Base-by-base conservation (phyloP, 2,888 invertebrate genomes). In the Kuschelorhynchus macadamiae region DNA sequence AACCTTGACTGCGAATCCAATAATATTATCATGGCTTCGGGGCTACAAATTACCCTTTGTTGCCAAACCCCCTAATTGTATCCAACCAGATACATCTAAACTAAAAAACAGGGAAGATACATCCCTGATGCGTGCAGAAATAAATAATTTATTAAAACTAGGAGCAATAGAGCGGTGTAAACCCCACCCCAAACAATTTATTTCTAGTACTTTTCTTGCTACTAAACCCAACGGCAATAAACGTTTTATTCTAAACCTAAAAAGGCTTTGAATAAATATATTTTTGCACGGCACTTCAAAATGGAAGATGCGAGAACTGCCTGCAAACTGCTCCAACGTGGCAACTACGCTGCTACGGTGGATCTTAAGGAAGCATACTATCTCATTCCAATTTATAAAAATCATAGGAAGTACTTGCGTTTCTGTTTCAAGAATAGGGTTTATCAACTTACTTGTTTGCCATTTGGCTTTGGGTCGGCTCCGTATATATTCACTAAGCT, bases 401-500 rank as follows among this genome's bases (percentile, higher is more conserved):
- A 61, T n/a, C 16, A 56, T 63, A 67, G 65, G 59, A 77, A 75
- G 33, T 73, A 33, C 49, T 62, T 78, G 41, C 41, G 75, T 1
- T 78, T 78, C 42, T 7, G 18, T 2, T 78, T 74, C 56, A n/a
- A 70, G 7, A 57, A 39, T 0, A 63, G 25, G 3, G 25, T 25
- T 1, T 78, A 65, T 46, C 71, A 76, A 52, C 78, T 76, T 62
- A 65, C 30, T 1, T 75, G 72, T 25, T 25, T 25, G 25, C 25
- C 25, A 7, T 25, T 25, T 25, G 25, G 25, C 3, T 7, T 25
- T 5, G 72, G 66, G 1, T 62, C 71, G 9, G 72, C 72, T 3
- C 75, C 78, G 12, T 77, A 53, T 47, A 50, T 73, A 5, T 78
- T 78, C 65, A 77, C 77, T n/a, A 78, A 79, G 56, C 18, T 78